Evolutionary conservation across 2,113 vertebrate genomes (phyloP).

Genomic region (Planiliza haematocheilus): DNA sequence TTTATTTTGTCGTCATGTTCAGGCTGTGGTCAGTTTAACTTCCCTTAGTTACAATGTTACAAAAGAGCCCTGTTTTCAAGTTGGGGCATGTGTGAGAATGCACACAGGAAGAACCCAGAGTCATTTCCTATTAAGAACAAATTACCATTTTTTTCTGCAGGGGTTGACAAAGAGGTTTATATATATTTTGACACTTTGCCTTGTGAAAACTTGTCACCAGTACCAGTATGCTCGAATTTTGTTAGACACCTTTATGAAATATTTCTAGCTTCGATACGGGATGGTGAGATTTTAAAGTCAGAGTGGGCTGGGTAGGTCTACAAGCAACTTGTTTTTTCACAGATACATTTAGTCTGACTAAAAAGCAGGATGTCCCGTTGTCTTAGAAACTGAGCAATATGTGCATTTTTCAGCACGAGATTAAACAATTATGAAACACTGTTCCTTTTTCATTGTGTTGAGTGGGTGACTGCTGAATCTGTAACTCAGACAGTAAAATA

Average conservation of each 20-base stretch:
- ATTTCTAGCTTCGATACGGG: too few species aligned
- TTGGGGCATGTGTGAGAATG: background rate
- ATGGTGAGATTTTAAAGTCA: background rate
- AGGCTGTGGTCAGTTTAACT: background rate
- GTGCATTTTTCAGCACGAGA: constrained; percentile 1
- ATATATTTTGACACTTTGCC: too few species aligned
- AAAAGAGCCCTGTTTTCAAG: background rate
- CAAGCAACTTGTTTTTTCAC: background rate
- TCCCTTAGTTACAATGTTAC: background rate
- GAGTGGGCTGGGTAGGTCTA: background rate
- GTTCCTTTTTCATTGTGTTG: constrained; percentile 7
- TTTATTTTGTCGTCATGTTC: too few species aligned
- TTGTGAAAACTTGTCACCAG: background rate
- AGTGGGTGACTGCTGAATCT: background rate
- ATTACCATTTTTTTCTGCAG: too few species aligned
- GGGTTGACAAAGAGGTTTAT: too few species aligned
- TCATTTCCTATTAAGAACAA: too few species aligned
- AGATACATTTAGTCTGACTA: background rate
- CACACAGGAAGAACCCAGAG: too few species aligned
- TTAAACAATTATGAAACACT: background rate
- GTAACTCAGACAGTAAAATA: background rate
- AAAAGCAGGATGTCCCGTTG: background rate
- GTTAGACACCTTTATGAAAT: too few species aligned
- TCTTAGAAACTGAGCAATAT: background rate
- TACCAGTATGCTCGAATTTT: too few species aligned